Evolutionary conservation across 2,113 vertebrate genomes (phyloP).

Genomic region (Donacobius atricapilla): DNA sequence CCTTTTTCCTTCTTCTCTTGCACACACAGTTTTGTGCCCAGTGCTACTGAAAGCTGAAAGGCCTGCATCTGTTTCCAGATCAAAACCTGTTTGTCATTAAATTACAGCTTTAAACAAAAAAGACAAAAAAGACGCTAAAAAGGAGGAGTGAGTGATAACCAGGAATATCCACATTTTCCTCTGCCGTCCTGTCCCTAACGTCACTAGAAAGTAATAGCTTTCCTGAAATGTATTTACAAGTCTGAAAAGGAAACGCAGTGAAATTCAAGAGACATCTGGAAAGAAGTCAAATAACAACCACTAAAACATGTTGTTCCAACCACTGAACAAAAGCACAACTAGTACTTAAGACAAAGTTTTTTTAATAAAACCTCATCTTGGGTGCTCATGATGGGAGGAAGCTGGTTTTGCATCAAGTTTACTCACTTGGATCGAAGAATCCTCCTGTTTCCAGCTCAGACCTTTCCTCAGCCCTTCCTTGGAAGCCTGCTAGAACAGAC

Average conservation of each 20-base stretch:
- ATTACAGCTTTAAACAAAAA: background rate
- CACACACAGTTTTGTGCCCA: background rate
- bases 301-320: background rate
- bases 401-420: background rate
- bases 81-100: background rate
- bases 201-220: background rate
- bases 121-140: background rate
- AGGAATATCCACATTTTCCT: background rate
- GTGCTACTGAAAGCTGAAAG: background rate
- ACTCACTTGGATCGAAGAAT: background rate
- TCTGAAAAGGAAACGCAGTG: background rate
- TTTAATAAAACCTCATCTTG: background rate
- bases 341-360: background rate
- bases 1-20: background rate
- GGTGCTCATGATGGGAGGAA: background rate
- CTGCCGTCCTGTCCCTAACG: background rate
- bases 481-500: background rate
- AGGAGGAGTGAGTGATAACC: rapidly evolving
- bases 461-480: background rate
- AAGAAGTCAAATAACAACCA: background rate
- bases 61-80: background rate
- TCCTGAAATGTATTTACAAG: background rate
- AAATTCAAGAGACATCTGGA: background rate
- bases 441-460: background rate
- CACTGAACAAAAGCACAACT: background rate